Conservation (phyloP, 2,888 invertebrate genomes). For the Hoplodrina ambigua region DNA sequence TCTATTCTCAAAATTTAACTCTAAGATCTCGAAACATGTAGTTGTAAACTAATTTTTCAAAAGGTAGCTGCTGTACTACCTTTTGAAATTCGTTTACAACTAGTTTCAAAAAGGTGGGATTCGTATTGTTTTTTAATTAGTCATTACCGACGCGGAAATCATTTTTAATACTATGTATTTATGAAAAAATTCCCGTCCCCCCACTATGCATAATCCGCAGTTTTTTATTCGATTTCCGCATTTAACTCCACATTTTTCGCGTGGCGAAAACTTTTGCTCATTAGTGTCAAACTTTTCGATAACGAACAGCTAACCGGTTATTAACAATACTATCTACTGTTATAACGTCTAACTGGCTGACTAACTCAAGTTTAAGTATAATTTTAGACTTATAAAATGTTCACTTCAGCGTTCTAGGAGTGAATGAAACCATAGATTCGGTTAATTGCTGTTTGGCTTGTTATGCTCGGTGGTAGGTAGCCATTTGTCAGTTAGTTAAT, state of each 20-base stretch:
- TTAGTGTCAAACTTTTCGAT: conserved; percentile 78
- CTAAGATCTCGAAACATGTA: too few relatives aligned
- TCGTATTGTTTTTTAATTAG: too few relatives aligned
- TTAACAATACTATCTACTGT: conserved; percentile 67
- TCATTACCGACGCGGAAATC: too few relatives aligned
- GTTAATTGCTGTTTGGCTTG: conserved; percentile 51
- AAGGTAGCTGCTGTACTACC: too few relatives aligned
- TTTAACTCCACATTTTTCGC: conserved; percentile 66
- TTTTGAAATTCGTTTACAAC: too few relatives aligned
- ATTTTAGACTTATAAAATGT: conserved; percentile 44
- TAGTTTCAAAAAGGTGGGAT: too few relatives aligned
- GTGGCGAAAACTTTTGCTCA: conserved; percentile 74
- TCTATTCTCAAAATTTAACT: too few relatives aligned
- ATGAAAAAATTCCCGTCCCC: conserved; percentile 10
- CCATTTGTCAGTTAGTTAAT: conserved; percentile 28
- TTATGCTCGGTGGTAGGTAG: conserved; percentile 5
- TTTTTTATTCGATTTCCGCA: conserved; percentile 47
- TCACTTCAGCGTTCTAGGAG: conserved; percentile 39
- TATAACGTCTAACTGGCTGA: conserved; percentile 58
- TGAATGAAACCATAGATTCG: conserved; percentile 54
- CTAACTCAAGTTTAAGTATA: conserved; percentile 49
- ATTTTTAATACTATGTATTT: neutral
- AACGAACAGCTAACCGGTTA: conserved; percentile 72
- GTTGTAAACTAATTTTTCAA: too few relatives aligned
- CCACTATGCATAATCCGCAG: conserved; percentile 34